phyloP scores from a whole-genome alignment of 2,113 vertebrate species.

The Tragelaphus strepsiceros region DNA sequence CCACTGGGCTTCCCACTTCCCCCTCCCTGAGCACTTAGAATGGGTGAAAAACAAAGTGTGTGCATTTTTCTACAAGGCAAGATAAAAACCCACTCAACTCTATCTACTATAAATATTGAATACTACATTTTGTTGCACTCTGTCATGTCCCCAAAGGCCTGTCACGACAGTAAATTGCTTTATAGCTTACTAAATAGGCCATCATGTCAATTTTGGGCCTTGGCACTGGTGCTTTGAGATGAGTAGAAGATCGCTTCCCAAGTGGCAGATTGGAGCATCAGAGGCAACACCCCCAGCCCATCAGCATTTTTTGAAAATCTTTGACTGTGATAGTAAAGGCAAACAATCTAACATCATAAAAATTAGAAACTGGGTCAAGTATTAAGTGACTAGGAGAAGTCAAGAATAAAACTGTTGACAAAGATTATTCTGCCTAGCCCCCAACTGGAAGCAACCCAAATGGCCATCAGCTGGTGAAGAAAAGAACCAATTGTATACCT shows the following conservation, averaged over 20 bases:
- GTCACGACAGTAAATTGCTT: neutral
- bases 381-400: neutral
- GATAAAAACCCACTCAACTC: neutral
- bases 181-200: neutral
- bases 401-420: neutral
- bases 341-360: neutral
- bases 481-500: neutral
- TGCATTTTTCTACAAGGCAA: neutral
- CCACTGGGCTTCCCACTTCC: neutral
- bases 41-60: neutral
- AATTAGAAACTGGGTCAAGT: neutral
- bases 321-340: neutral
- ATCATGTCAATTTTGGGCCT: neutral
- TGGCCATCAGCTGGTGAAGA: neutral
- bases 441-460: neutral
- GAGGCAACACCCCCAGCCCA: neutral
- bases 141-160: slow-evolving; percentile 6
- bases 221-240: neutral
- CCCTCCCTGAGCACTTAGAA: neutral
- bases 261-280: neutral
- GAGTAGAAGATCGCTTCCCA: neutral
- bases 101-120: slow-evolving; percentile 4
- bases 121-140: neutral
- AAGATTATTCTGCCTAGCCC: neutral
- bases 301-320: neutral